Evolutionary conservation across 2,113 vertebrate genomes (phyloP), one percentile per base, ranked within the genome.

Genomic region (Sapajus apella): DNA sequence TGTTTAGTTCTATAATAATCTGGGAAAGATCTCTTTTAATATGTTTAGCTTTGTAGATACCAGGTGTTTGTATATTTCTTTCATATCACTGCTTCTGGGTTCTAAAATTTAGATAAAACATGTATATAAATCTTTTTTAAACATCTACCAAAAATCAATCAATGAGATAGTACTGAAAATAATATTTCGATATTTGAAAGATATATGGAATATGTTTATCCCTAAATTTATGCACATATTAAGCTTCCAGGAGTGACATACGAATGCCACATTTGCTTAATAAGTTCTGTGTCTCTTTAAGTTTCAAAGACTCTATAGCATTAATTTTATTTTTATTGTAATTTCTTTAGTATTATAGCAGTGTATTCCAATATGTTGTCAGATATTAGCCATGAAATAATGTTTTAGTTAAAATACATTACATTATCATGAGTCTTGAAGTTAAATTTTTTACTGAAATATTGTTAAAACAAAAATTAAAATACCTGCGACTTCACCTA

Each of bases 81-180:
- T 82, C 17, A 93, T 14, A 50, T 58, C 14, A 61, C 7, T 77
- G 3, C 4, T 93, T 94, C 23, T 64, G 25, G 6, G 5, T 91
- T 70, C 32, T 88, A 88, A 93, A 94, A 64, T 85, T 76, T 81
- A 88, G 10, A 72, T 76, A 87, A 90, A 92, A 45, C 13, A 32
- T 10, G 3, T 66, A 1, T 43, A 8, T 55, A 55, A 83, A 75
- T 77, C 50, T 20, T 20, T 61, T 95, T 94, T 66, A 2, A 35
- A 77, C 12, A 68, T 1, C 21, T 79, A 55, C 21, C 6, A 70
- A 72, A 17, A 92, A 93, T 61, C 47, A 80, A 76, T 0, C 16
- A 77, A 20, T 94, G 20, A 12, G 70, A 35, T 91, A 2, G 3
- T 91, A 89, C 2, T 93, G 47, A 75, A 87, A 0, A 55, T 47